phyloP scores from a whole-genome alignment of 2,113 vertebrate species.

The Ochotona curzoniae region DNA sequence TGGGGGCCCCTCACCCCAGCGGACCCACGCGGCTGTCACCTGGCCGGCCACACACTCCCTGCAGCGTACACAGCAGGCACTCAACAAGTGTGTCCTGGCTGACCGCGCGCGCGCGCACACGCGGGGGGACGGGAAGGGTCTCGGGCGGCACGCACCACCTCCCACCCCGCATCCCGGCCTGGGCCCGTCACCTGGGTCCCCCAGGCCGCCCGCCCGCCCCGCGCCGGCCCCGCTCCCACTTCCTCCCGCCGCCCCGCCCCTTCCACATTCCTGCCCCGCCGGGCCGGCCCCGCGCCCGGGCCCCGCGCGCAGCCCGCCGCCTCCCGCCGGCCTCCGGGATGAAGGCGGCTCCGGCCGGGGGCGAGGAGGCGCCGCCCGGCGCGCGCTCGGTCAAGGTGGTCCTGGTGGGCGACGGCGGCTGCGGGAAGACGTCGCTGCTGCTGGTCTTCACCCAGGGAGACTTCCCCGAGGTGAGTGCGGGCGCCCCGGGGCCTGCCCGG shows the following conservation, averaged over 20 bases:
- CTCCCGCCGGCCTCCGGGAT: constrained; percentile 10
- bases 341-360: constrained; percentile 44
- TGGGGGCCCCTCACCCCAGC: background rate
- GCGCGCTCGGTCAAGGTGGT: constrained; percentile 79
- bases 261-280: constrained; percentile 77
- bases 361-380: constrained; percentile 43
- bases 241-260: constrained; percentile 77
- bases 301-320: background rate
- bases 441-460: constrained; percentile 80
- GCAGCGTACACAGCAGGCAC: background rate
- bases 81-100: background rate
- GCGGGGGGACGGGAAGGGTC: background rate
- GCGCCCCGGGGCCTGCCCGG: background rate
- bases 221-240: constrained; percentile 46
- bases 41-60: background rate
- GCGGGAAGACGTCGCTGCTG: constrained; percentile 87
- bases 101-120: too few relatives aligned
- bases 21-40: background rate
- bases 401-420: constrained; percentile 87
- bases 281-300: background rate
- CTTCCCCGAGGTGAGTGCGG: constrained; percentile 84
- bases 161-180: background rate
- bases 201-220: background rate
- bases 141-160: background rate
- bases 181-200: constrained; percentile 9